Percentiles rank a stretch among this genome's conserved stretches.
phyloP scores from a whole-genome alignment of 1,140 invertebrate species.

The Camponotus pennsylvanicus region DNA sequence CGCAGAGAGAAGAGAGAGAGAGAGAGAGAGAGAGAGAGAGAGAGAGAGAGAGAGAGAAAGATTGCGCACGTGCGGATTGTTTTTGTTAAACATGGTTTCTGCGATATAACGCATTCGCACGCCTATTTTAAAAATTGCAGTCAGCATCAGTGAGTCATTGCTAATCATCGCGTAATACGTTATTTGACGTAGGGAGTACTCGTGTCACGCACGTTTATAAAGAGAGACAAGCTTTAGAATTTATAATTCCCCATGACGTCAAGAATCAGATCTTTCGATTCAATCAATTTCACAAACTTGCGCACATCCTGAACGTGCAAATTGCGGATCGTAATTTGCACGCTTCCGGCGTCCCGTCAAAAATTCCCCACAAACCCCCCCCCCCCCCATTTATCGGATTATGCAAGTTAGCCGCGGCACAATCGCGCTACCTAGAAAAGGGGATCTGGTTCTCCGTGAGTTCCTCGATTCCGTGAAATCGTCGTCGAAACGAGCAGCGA shows the following conservation, averaged over 20 bases:
- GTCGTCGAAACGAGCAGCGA: slow-evolving; percentile 34
- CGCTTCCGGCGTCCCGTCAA: slow-evolving; percentile 32
- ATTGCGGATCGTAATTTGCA: slow-evolving; percentile 21
- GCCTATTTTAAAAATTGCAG: slow-evolving; percentile 43
- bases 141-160: slow-evolving; percentile 55
- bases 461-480: slow-evolving; percentile 63
- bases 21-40: neutral
- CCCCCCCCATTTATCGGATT: slow-evolving; percentile 51
- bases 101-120: slow-evolving; percentile 24
- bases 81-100: slow-evolving; percentile 14
- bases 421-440: slow-evolving; percentile 69
- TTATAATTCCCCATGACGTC: neutral
- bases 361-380: slow-evolving; percentile 1
- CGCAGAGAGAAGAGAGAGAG: slow-evolving; percentile 2
- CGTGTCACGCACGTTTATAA: slow-evolving; percentile 24
- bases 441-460: slow-evolving; percentile 63
- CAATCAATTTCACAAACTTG: slow-evolving; percentile 16
- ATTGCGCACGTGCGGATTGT: neutral
- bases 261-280: neutral
- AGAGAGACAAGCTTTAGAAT: neutral
- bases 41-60: slow-evolving; percentile 9
- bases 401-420: slow-evolving; percentile 53
- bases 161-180: slow-evolving; percentile 22
- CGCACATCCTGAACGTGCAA: slow-evolving; percentile 30
- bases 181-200: slow-evolving; percentile 26